Evolutionary conservation across 2,888 invertebrate genomes (phyloP).

Genomic region (Hydrotaea cyrtoneurina): DNA sequence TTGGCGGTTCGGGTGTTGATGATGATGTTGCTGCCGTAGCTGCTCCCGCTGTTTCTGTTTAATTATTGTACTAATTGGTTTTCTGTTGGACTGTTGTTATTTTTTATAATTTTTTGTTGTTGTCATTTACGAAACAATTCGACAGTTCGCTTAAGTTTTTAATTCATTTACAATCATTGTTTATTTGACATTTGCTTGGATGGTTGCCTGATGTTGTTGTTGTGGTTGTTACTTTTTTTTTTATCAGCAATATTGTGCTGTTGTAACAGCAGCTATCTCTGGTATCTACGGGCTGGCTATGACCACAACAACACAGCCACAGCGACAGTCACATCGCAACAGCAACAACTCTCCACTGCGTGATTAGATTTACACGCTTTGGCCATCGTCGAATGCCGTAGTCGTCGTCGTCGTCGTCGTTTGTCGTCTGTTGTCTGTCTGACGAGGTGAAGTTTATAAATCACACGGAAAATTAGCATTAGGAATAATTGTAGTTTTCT

Average conservation of each 20-base stretch:
- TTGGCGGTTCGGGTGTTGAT: too few species aligned
- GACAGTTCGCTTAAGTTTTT: too few species aligned
- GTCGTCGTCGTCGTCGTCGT: slow-evolving; percentile 6
- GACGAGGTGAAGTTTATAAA: slow-evolving; percentile 64
- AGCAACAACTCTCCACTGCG: slow-evolving; percentile 38
- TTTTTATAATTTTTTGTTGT: slow-evolving; percentile 57
- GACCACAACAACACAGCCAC: neutral
- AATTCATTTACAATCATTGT: slow-evolving; percentile 65
- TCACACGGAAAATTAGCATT: slow-evolving; percentile 68
- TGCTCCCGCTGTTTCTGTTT: slow-evolving; percentile 50
- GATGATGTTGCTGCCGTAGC: neutral
- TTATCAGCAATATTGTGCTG: slow-evolving; percentile 21
- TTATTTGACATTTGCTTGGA: slow-evolving; percentile 53
- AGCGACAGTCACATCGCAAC: neutral
- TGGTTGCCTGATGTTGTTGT: neutral
- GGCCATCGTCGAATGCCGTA: slow-evolving; percentile 2
- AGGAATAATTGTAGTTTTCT: slow-evolving; percentile 54
- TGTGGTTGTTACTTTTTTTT: slow-evolving; percentile 17
- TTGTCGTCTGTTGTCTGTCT: neutral
- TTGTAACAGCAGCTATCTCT: slow-evolving; percentile 28
- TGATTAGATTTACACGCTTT: slow-evolving; percentile 57
- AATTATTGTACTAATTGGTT: slow-evolving; percentile 65
- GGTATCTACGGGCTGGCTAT: neutral
- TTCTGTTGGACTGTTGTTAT: slow-evolving; percentile 44
- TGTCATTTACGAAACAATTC: slow-evolving; percentile 29